Base-by-base conservation (phyloP, 2,797 vertebrate species). In the Sebastes nivosus region DNA sequence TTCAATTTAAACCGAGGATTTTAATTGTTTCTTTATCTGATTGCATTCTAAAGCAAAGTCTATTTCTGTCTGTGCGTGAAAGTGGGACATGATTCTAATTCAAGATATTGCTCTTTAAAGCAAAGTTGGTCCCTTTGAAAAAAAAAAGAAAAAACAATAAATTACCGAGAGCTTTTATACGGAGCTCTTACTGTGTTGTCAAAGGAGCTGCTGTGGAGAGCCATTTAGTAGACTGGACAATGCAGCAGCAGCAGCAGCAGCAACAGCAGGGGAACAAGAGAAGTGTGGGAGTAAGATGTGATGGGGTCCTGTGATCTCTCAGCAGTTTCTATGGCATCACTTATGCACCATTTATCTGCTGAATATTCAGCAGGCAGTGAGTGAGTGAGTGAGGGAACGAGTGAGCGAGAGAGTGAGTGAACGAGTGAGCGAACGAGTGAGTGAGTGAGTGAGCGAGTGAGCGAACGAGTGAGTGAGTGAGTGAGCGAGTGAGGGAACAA, bases 261-360 rank as follows among this genome's bases (percentile, higher is more conserved):
- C 89, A 68, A 67, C 73, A 77, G 73, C 9, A 29, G 38, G 16
- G 27, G 54, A 54, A 67, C 73, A 79, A 42, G 65, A 83, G 10
- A 58, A 74, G 79, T 78, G 91, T 84, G 82, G 86, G 89, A 81
- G 88, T 80, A 30, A 75, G 83, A 86, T 70, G 77, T 80, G 84
- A 72, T 81, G 81, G 72, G 75, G 84, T 80, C 75, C 81, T 86
- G 68, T 81, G 87, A 93, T 91, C 84, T 87, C 67, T 71, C 83
- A 79, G 81, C 83, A 83, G 86, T 90, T 90, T 90, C 88, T 91
- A 87, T 93, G 84, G 84, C 81, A 89, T 91, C 85, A 87, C 77
- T 86, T 84, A 83, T 74, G 66, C 82, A 82, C 75, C 64, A 76
- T 83, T 88, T 87, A 87, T 81, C 81, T 65, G 25, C 75, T 80